Evolutionary conservation across 2,797 vertebrate species (phyloP).

Genomic region (Enteromius anoplus): DNA sequence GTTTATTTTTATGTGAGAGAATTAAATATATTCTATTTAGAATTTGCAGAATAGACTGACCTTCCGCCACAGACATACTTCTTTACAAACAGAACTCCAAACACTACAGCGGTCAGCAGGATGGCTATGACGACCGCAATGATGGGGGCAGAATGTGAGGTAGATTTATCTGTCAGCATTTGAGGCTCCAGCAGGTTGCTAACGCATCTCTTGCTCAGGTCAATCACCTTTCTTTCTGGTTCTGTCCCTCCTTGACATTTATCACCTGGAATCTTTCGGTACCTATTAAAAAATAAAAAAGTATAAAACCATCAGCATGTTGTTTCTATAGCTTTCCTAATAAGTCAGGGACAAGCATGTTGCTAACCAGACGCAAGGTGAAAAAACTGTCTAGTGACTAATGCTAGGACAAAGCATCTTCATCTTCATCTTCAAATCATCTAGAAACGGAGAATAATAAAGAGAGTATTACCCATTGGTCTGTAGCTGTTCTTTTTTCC

Average conservation of each 20-base stretch:
- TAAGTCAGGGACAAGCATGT: background rate
- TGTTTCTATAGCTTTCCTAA: background rate
- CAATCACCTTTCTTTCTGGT: conserved; percentile 80
- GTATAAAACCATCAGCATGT: background rate
- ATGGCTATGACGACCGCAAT: conserved; percentile 80
- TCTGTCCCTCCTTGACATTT: conserved; percentile 84
- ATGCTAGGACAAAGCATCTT: background rate
- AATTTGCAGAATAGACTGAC: conserved; percentile 69
- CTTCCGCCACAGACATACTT: conserved; percentile 94
- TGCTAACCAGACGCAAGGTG: background rate
- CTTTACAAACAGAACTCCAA: conserved; percentile 86
- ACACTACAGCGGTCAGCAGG: conserved; percentile 78
- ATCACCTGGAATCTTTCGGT: conserved; percentile 94
- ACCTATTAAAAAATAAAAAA: conserved; percentile 71
- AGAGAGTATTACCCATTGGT: conserved; percentile 82
- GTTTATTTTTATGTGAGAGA: background rate
- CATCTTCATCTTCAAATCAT: too few relatives aligned
- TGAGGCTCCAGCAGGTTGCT: conserved; percentile 81
- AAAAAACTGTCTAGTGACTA: background rate
- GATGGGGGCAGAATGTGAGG: conserved; percentile 78
- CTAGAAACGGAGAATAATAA: background rate
- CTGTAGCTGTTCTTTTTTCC: conserved; percentile 84
- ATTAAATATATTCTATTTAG: background rate
- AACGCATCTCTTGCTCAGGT: conserved; percentile 88
- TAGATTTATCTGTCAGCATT: conserved; percentile 57